These are phyloP conservation scores for Pipa parva DNA, from an alignment of 2,113 vertebrate genomes.

Conservation along the genomic window DNA sequence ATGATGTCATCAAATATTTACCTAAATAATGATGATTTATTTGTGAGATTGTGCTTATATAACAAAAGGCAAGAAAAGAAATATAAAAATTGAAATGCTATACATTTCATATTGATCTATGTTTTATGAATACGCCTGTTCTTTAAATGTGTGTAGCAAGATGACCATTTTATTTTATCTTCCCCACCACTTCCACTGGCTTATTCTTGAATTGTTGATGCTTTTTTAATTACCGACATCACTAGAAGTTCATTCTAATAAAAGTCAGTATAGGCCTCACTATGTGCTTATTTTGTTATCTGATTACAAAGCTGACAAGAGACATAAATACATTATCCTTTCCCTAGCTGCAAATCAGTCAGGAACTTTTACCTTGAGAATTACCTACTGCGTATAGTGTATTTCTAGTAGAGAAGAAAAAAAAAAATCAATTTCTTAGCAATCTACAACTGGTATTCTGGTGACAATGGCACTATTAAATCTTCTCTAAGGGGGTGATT, in stretches of 20 bases:
- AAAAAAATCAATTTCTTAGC: slow-evolving; percentile 41
- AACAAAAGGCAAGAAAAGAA: too few relatives aligned
- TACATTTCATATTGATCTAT: too few relatives aligned
- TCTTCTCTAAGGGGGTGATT: slow-evolving; percentile 38
- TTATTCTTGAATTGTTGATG: background rate
- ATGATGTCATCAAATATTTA: too few relatives aligned
- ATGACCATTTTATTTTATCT: background rate
- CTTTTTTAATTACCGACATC: slow-evolving; percentile 4
- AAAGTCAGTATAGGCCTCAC: slow-evolving; percentile 12
- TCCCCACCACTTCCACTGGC: background rate
- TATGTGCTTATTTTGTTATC: slow-evolving; percentile 40
- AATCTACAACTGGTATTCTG: slow-evolving; percentile 41
- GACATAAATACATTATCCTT: slow-evolving; percentile 42
- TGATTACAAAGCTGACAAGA: slow-evolving; percentile 42
- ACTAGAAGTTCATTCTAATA: slow-evolving; percentile 33
- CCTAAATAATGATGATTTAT: too few relatives aligned
- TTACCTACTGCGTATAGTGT: slow-evolving; percentile 37
- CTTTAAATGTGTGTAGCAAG: background rate
- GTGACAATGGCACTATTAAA: slow-evolving; percentile 43
- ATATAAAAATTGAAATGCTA: too few relatives aligned
- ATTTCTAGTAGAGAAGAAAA: slow-evolving; percentile 39
- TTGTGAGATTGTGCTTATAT: too few relatives aligned
- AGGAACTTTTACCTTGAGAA: slow-evolving; percentile 39
- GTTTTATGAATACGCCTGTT: too few relatives aligned
- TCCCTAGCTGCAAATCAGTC: slow-evolving; percentile 34